A percentile compares a stretch with the other conserved stretches of the same genome.
phyloP scores from a whole-genome alignment of 2,113 vertebrate genomes.

The Myrmecophaga tridactyla region DNA sequence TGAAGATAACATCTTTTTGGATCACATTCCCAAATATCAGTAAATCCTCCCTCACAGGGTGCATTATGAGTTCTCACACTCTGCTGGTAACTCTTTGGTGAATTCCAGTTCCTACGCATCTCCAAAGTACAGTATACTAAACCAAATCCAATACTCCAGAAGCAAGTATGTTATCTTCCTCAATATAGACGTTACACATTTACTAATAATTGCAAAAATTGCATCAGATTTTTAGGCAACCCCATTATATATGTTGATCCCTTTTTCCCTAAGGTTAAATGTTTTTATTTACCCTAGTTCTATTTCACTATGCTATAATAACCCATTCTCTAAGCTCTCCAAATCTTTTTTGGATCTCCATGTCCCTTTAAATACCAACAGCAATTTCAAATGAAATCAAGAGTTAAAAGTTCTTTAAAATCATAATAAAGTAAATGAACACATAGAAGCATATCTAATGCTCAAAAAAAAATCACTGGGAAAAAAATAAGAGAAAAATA shows the following conservation, averaged over 20 bases:
- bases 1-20: not conserved
- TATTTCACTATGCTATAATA: conserved; percentile 3
- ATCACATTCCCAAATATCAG: not conserved
- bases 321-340: not conserved
- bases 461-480: not conserved
- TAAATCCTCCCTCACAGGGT: not conserved
- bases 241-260: not conserved
- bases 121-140: not conserved
- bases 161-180: not conserved
- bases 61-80: not conserved
- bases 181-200: not conserved
- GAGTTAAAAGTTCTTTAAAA: conserved; percentile 18
- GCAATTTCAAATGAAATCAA: conserved; percentile 21
- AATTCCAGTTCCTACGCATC: not conserved
- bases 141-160: not conserved
- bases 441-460: not conserved
- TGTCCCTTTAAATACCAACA: not conserved
- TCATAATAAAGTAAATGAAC: not conserved
- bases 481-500: conserved; percentile 3
- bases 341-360: not conserved
- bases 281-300: not conserved
- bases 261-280: not conserved
- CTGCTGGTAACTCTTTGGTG: not conserved
- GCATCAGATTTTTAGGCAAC: not conserved
- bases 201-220: not conserved